Conservation (phyloP, 2,888 invertebrate genomes). For the Plagodis pulveraria region DNA sequence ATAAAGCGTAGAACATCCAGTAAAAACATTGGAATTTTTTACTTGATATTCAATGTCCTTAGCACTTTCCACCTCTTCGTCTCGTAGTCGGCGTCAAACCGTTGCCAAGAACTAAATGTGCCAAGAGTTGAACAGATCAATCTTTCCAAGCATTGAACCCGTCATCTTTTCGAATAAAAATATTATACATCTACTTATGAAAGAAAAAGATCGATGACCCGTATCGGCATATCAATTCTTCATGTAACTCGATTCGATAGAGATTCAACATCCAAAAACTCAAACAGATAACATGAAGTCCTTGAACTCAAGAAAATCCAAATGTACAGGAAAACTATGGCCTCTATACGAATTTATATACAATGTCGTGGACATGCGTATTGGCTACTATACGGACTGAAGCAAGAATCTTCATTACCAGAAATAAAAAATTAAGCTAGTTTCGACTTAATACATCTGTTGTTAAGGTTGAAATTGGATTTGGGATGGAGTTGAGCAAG, state of each 20-base stretch:
- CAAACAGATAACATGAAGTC: constrained; percentile 75
- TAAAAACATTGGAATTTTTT: too few species aligned
- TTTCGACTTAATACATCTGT: constrained; percentile 47
- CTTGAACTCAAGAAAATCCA: constrained; percentile 82
- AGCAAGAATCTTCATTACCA: constrained; percentile 79
- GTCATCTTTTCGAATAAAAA: constrained; percentile 9
- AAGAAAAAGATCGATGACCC: constrained; percentile 14
- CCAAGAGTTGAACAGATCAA: constrained; percentile 4
- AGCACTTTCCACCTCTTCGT: background rate
- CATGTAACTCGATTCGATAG: constrained; percentile 50
- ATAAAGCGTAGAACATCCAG: too few species aligned
- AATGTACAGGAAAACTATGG: constrained; percentile 81
- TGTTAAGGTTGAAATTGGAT: constrained; percentile 49
- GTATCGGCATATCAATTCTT: constrained; percentile 42
- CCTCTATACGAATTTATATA: constrained; percentile 76
- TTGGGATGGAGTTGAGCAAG: constrained; percentile 65
- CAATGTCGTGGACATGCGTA: constrained; percentile 83
- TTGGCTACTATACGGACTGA: constrained; percentile 78
- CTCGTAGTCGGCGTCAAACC: background rate
- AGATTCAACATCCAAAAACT: constrained; percentile 62
- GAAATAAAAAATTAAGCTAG: constrained; percentile 47
- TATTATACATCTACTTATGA: constrained; percentile 5
- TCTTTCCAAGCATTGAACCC: constrained; percentile 1
- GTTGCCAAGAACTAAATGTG: constrained; percentile 3
- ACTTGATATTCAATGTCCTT: too few species aligned